These are phyloP conservation scores for Chrysotoxum bicinctum DNA, from an alignment of 2,888 invertebrate genomes.

Conservation along the genomic window DNA sequence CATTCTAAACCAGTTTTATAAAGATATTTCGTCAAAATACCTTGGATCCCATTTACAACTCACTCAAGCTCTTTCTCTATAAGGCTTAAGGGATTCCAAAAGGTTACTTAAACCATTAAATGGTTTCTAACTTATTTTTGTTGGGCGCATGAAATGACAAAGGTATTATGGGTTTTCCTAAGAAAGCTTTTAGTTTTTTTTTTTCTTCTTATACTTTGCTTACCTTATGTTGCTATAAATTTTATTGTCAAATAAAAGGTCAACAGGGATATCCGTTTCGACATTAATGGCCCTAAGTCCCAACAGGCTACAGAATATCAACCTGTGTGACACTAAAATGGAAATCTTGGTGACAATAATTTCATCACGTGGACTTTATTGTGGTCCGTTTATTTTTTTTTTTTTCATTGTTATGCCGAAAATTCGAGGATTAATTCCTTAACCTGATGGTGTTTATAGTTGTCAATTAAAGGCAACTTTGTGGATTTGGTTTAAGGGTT, in stretches of 20 bases:
- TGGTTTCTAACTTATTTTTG: conserved; percentile 27
- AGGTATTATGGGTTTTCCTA: background rate
- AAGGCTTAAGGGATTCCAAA: conserved; percentile 11
- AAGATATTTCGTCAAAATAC: conserved; percentile 44
- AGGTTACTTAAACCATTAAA: conserved; percentile 40
- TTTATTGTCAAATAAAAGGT: conserved; percentile 70
- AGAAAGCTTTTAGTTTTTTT: conserved; percentile 11
- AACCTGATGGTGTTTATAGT: conserved; percentile 54
- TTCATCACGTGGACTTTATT: conserved; percentile 64
- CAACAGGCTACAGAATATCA: conserved; percentile 42
- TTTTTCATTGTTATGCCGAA: conserved; percentile 46
- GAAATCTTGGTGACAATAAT: conserved; percentile 65
- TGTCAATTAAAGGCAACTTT: conserved; percentile 61
- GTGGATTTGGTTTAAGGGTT: conserved; percentile 29
- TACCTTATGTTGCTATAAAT: conserved; percentile 28
- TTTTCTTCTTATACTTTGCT: background rate
- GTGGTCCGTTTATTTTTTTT: conserved; percentile 44
- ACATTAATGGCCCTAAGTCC: conserved; percentile 56
- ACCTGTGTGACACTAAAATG: conserved; percentile 64
- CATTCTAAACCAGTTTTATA: conserved; percentile 43
- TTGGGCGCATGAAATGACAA: conserved; percentile 9
- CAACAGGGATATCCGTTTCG: conserved; percentile 66
- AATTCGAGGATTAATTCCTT: conserved; percentile 52
- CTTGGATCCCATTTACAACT: conserved; percentile 14
- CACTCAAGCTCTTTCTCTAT: conserved; percentile 22